Evolutionary conservation across 2,113 vertebrate species (phyloP).

Genomic region (Brachyhypopomus gauderio): DNA sequence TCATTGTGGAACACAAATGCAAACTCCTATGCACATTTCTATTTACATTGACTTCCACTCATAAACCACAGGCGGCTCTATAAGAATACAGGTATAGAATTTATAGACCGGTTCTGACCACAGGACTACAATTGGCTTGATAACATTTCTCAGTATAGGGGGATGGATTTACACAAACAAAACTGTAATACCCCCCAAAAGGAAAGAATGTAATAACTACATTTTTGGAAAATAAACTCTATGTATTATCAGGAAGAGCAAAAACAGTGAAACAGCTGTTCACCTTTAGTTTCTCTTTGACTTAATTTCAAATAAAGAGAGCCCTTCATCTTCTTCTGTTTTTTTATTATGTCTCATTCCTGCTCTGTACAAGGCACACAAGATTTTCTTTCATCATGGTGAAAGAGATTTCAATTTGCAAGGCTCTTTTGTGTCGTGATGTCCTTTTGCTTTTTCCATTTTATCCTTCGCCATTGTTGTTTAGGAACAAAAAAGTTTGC

Average conservation of each 20-base stretch:
- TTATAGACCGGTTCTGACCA: too few relatives aligned
- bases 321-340: not conserved
- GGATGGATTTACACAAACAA: slow-evolving; percentile 25
- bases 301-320: slow-evolving; percentile 7
- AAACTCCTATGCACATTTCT: too few relatives aligned
- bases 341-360: not conserved
- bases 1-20: not conserved
- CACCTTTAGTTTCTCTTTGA: not conserved
- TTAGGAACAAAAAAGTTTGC: slow-evolving; percentile 20
- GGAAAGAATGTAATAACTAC: slow-evolving; percentile 3
- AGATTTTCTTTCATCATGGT: slow-evolving; percentile 16
- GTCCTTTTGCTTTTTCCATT: slow-evolving; percentile 13
- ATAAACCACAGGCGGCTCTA: too few relatives aligned
- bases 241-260: slow-evolving; percentile 5
- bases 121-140: too few relatives aligned
- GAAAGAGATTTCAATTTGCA: slow-evolving; percentile 21
- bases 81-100: too few relatives aligned
- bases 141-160: not conserved
- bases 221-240: not conserved
- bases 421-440: not conserved
- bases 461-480: not conserved
- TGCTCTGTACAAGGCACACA: not conserved
- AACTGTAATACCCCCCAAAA: slow-evolving; percentile 19
- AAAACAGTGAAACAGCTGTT: not conserved
- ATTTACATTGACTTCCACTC: too few relatives aligned